phyloP scores from a whole-genome alignment of 2,113 vertebrate genomes.

The Hystrix cristata region DNA sequence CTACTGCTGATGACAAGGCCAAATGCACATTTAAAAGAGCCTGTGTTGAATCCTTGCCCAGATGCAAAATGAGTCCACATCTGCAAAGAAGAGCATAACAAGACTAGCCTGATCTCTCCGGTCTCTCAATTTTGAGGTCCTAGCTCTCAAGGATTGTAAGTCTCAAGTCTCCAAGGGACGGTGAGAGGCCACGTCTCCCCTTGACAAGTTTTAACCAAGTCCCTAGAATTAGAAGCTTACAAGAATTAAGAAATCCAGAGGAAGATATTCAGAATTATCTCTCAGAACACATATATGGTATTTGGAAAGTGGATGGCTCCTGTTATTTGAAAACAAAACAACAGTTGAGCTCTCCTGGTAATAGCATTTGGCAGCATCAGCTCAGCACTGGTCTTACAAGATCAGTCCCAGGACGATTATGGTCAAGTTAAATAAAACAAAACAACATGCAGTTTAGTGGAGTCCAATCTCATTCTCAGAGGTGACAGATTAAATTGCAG shows the following conservation, averaged over 20 bases:
- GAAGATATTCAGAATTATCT: neutral
- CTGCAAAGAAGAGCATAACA: neutral
- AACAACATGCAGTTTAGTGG: neutral
- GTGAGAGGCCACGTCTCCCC: neutral
- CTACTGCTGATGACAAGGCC: neutral
- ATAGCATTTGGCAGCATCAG: neutral
- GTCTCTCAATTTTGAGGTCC: neutral
- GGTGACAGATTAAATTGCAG: neutral
- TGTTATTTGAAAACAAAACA: neutral
- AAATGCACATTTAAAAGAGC: neutral
- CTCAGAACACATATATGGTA: neutral
- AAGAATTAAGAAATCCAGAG: neutral
- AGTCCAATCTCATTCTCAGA: neutral
- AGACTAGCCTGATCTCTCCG: neutral
- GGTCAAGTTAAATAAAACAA: slow-evolving; percentile 53
- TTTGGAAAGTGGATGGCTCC: neutral
- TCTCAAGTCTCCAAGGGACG: neutral
- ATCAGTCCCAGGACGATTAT: neutral
- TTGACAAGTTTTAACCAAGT: slow-evolving; percentile 6
- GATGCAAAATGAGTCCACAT: neutral
- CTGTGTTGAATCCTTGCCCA: neutral
- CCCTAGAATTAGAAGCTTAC: neutral
- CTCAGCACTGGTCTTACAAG: neutral
- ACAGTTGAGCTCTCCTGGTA: neutral
- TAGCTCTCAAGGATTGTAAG: neutral